Evolutionary conservation across 2,113 vertebrate species (phyloP).

Genomic region (Emydura subglobosa): DNA sequence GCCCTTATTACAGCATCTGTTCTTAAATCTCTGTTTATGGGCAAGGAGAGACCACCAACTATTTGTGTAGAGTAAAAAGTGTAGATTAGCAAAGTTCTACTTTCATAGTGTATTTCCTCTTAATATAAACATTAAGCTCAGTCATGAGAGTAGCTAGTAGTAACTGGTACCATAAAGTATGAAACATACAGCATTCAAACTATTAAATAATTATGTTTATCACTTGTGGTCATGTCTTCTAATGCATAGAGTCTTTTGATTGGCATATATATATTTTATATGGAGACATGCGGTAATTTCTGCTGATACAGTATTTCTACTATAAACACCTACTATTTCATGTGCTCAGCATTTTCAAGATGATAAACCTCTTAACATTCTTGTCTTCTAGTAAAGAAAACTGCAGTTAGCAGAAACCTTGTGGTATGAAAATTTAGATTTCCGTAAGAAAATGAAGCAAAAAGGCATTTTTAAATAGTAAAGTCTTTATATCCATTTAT

Average conservation of each 20-base stretch:
- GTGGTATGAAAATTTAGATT: conserved; percentile 45
- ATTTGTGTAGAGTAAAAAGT: conserved; percentile 52
- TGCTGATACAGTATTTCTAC: conserved; percentile 70
- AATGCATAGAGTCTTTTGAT: conserved; percentile 75
- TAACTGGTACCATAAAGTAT: conserved; percentile 54
- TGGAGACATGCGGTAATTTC: conserved; percentile 74
- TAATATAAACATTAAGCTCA: conserved; percentile 53
- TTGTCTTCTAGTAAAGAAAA: conserved; percentile 53
- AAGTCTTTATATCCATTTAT: conserved; percentile 4
- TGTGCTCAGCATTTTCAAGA: conserved; percentile 66
- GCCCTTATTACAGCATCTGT: not conserved
- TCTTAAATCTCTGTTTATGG: conserved; percentile 1
- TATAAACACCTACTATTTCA: conserved; percentile 60
- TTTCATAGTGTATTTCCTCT: conserved; percentile 47
- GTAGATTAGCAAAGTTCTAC: conserved; percentile 44
- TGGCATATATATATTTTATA: conserved; percentile 77
- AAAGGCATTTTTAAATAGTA: conserved; percentile 17
- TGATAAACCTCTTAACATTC: conserved; percentile 47
- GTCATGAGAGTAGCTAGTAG: conserved; percentile 37
- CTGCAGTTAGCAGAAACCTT: not conserved
- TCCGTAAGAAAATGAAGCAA: conserved; percentile 27
- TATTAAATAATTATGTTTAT: conserved; percentile 71
- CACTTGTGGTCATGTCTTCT: conserved; percentile 71
- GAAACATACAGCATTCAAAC: conserved; percentile 66
- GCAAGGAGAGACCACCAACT: conserved; percentile 16